Percentiles rank a stretch among this genome's conserved stretches.
Evolutionary conservation across 2,113 vertebrate genomes (phyloP).

Genomic region (Raja brachyura): DNA sequence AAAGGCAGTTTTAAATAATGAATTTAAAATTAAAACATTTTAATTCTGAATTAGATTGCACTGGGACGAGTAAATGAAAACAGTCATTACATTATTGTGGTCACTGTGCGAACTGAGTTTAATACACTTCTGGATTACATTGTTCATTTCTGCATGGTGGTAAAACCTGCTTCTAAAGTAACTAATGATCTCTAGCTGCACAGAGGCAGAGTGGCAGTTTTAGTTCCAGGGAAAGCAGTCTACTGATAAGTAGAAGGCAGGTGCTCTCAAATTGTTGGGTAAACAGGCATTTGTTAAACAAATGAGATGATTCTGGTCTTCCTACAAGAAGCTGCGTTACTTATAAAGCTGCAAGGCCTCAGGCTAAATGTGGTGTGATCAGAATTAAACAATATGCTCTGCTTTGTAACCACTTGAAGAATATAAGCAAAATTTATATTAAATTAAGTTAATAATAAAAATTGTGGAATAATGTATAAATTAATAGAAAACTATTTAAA

Average conservation of each 20-base stretch:
- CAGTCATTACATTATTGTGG: background rate
- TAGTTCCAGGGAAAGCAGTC: background rate
- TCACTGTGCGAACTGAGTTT: background rate
- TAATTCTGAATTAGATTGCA: no score
- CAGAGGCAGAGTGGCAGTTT: background rate
- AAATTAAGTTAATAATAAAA: background rate
- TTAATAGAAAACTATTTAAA: background rate
- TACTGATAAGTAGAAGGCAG: background rate
- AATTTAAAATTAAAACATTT: no score
- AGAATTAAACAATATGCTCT: background rate
- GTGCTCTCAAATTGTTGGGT: background rate
- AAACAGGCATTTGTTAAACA: background rate
- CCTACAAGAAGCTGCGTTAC: background rate
- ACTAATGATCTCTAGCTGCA: background rate
- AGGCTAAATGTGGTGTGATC: background rate
- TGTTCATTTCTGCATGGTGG: no score
- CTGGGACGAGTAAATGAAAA: background rate
- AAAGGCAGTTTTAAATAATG: no score
- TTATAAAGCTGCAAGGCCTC: background rate
- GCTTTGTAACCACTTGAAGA: background rate
- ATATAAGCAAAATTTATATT: background rate
- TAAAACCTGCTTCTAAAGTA: background rate
- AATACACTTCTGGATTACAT: background rate
- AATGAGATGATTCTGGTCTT: background rate
- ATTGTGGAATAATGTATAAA: background rate